Base-by-base conservation (phyloP, 1,140 invertebrate species). In the Nautilus pompilius region DNA sequence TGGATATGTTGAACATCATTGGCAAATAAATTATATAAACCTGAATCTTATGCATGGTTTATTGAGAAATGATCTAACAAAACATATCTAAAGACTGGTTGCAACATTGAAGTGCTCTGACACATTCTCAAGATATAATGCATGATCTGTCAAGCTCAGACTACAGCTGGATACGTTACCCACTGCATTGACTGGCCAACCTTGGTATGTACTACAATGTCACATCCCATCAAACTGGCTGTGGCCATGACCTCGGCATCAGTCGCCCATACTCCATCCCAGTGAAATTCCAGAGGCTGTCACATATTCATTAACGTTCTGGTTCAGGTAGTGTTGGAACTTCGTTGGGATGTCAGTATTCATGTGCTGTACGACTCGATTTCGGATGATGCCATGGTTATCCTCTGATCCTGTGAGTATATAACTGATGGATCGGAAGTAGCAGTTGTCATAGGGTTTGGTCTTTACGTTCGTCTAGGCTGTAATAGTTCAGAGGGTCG, bases 361-460 rank as follows among this genome's bases (percentile, higher is more conserved):
- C 13, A 41, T 41, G 36, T n/a, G 36, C 36, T 0, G 36, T n/a
- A 1, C n/a, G 36, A 41, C 36, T 41, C 36, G 1, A n/a, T 41
- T n/a, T 41, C 36, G 1, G 28, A 54, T 24, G 51, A 24, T 54
- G 22, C 2, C 2, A 1, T 54, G 13, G 51, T 22, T 54, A 10
- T 54, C 28, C 28, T 15, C 51, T 1, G 58, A 49, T 60, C 58
- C 58, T n/a, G 58, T 60, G n/a, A 60, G 58, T n/a, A 6, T 60
- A 30, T 60, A 60, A 53, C 36, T 56, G 3, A 60, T 60, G 3
- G 41, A 2, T 24, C 34, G 10, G 58, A 60, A 49, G 36, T 51
- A 60, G 41, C 58, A 2, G 36, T 60, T 60, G 17, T n/a, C 41
- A 51, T 60, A 1, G 20, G 22, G 6, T 60, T 60, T 1, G 58